Evolutionary conservation across 2,113 vertebrate species (phyloP).

Genomic region (Xerus inauris): DNA sequence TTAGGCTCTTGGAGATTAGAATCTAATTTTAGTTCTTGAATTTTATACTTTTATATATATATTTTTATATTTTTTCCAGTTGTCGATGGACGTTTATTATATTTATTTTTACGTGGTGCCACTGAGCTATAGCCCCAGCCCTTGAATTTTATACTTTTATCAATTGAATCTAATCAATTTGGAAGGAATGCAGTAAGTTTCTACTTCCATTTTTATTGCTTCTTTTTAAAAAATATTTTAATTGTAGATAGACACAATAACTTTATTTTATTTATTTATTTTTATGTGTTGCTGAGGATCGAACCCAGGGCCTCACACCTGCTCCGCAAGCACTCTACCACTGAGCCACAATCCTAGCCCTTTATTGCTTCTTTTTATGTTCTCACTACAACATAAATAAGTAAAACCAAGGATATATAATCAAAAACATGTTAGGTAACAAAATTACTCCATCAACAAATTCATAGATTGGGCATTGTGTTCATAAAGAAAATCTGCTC

Average conservation of each 20-base stretch:
- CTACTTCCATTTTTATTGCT: constrained; percentile 1
- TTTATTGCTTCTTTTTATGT: constrained; percentile 21
- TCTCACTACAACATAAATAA: not conserved
- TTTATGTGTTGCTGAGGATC: no score
- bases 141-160: not conserved
- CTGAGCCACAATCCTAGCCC: no score
- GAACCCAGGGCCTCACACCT: no score
- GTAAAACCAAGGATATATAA: not conserved
- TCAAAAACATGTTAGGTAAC: not conserved
- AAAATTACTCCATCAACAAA: constrained; percentile 36
- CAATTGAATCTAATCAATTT: not conserved
- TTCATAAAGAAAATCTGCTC: constrained; percentile 25
- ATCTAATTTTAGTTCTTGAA: not conserved
- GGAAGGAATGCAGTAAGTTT: not conserved
- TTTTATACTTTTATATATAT: not conserved
- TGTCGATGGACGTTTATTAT: no score
- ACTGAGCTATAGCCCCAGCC: no score
- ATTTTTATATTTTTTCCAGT: no score
- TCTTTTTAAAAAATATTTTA: not conserved
- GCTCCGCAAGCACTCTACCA: no score
- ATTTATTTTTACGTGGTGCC: no score
- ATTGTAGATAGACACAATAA: no score
- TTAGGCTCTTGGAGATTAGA: not conserved
- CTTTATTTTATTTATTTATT: no score
- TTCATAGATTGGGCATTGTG: constrained; percentile 6